A percentile compares a stretch with the other conserved stretches of the same genome.
Conservation (phyloP, 30 jellyfish, hydroid and myxozoan species). For the Pelagia noctiluca region DNA sequence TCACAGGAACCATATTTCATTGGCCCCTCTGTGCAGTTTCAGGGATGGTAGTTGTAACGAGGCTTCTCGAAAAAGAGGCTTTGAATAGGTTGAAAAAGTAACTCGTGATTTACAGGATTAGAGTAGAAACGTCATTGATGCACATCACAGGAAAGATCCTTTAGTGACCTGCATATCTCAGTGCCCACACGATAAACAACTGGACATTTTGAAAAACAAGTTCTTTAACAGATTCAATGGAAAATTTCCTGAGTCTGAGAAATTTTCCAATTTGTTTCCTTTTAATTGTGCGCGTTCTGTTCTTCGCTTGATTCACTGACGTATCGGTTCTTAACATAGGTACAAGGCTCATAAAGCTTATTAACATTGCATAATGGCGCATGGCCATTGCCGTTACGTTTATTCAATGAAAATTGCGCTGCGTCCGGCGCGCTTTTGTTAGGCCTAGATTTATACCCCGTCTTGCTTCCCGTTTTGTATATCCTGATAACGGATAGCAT, state of each 20-base stretch:
- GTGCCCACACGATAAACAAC: neutral
- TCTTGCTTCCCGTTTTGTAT: constrained; percentile 62
- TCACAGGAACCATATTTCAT: too few species aligned
- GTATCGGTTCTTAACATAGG: neutral
- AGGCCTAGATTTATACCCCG: constrained; percentile 24
- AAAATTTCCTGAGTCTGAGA: too few species aligned
- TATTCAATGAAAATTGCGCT: constrained; percentile 19
- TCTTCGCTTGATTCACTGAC: neutral
- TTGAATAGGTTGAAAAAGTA: too few species aligned
- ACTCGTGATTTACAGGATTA: too few species aligned
- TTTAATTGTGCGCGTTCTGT: neutral
- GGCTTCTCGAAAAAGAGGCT: too few species aligned
- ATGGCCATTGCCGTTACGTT: neutral
- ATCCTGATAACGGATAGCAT: constrained; percentile 74
- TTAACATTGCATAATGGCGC: neutral
- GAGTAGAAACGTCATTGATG: too few species aligned
- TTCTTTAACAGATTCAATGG: neutral
- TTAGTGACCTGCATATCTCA: too few species aligned
- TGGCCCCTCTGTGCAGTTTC: too few species aligned
- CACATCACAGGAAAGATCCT: too few species aligned
- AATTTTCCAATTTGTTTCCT: neutral
- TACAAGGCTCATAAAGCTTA: neutral
- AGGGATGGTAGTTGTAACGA: too few species aligned
- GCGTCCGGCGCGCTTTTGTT: constrained; percentile 36
- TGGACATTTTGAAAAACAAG: neutral